These are phyloP conservation scores for Drosophila melanica DNA, from an alignment of 1,140 invertebrate species.

Conservation along the genomic window DNA sequence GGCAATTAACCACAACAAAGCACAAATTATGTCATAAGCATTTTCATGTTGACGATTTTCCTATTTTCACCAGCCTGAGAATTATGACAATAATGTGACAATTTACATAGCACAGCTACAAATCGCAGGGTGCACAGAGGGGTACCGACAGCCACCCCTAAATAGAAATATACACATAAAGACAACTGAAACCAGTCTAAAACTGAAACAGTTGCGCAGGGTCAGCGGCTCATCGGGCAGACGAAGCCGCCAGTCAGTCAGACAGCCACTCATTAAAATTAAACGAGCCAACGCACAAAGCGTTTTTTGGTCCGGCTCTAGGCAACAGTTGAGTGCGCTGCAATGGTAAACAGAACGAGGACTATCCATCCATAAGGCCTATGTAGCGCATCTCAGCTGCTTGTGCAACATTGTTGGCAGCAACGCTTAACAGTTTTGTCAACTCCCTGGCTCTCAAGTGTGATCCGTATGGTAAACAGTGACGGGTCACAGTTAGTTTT, in stretches of 20 bases:
- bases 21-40: slow-evolving; percentile 75
- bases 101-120: slow-evolving; percentile 70
- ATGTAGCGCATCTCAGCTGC: slow-evolving; percentile 4
- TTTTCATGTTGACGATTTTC: slow-evolving; percentile 71
- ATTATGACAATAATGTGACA: slow-evolving; percentile 82
- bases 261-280: slow-evolving; percentile 72
- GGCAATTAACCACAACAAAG: slow-evolving; percentile 79
- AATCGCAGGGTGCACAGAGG: slow-evolving; percentile 60
- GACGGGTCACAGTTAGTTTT: slow-evolving; percentile 56
- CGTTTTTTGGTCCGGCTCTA: neutral
- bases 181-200: slow-evolving; percentile 50
- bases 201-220: slow-evolving; percentile 69
- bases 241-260: slow-evolving; percentile 20
- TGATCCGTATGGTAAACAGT: slow-evolving; percentile 74
- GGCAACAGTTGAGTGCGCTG: slow-evolving; percentile 7
- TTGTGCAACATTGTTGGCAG: slow-evolving; percentile 38
- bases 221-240: slow-evolving; percentile 48
- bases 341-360: neutral
- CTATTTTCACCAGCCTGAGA: slow-evolving; percentile 59
- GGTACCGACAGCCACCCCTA: slow-evolving; percentile 54
- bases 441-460: slow-evolving; percentile 62
- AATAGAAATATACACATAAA: slow-evolving; percentile 8
- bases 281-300: slow-evolving; percentile 73
- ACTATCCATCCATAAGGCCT: neutral
- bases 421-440: slow-evolving; percentile 53